Conservation (phyloP, 2,888 invertebrate genomes). For the Dendrolimus houi region DNA sequence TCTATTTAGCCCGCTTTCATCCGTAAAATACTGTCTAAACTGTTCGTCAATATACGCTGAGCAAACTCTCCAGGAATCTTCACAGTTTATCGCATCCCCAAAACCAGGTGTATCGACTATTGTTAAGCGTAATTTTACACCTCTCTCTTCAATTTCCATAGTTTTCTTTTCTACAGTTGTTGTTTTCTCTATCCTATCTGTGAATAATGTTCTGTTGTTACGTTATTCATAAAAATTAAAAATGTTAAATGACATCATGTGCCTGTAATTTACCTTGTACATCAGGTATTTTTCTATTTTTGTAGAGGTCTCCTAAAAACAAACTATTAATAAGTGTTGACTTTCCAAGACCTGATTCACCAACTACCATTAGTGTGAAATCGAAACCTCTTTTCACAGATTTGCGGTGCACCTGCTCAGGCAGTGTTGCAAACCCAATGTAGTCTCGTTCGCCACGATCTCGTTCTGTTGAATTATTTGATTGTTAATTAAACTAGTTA, state of each 20-base stretch:
- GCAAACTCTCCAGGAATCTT: conserved; percentile 95
- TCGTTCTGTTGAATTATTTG: conserved; percentile 39
- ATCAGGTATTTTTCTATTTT: conserved; percentile 85
- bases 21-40: conserved; percentile 88
- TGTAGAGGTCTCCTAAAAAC: conserved; percentile 95
- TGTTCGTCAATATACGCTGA: conserved; percentile 96
- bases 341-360: conserved; percentile 95
- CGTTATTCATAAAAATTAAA: neutral
- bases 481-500: no score
- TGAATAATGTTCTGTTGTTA: neutral
- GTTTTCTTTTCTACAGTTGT: conserved; percentile 86
- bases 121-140: conserved; percentile 91
- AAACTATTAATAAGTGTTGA: conserved; percentile 96
- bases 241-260: neutral
- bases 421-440: conserved; percentile 96
- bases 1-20: conserved; percentile 96
- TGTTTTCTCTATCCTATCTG: conserved; percentile 81
- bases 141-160: conserved; percentile 96
- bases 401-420: conserved; percentile 97
- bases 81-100: conserved; percentile 94
- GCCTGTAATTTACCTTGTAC: conserved; percentile 75
- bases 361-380: conserved; percentile 97
- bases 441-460: conserved; percentile 84
- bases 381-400: conserved; percentile 97
- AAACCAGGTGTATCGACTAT: conserved; percentile 98